These are phyloP conservation scores for Octonoba sinensis DNA, from an alignment of 2,888 invertebrate genomes.

Conservation along the genomic window DNA sequence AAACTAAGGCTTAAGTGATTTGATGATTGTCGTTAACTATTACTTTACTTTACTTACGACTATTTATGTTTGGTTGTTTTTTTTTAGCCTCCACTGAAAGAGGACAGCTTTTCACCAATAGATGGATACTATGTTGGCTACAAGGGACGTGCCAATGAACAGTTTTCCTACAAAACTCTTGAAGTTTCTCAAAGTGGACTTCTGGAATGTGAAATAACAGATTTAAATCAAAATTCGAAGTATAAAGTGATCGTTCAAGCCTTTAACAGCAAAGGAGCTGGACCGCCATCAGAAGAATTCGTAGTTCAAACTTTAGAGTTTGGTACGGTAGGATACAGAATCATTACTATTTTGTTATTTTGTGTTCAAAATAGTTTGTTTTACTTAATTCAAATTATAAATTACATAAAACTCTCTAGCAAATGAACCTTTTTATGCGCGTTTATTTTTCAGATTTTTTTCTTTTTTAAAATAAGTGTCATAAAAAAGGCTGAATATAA, in stretches of 20 bases:
- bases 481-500: too few species aligned
- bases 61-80: not conserved
- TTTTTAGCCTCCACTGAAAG: slow-evolving; percentile 42
- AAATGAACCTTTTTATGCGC: too few species aligned
- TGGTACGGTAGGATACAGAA: slow-evolving; percentile 54
- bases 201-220: slow-evolving; percentile 55
- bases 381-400: too few species aligned
- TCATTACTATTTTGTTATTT: too few species aligned
- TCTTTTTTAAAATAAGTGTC: too few species aligned
- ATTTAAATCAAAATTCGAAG: slow-evolving; percentile 42
- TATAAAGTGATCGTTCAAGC: slow-evolving; percentile 68
- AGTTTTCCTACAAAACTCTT: slow-evolving; percentile 69
- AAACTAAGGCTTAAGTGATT: not conserved
- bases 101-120: slow-evolving; percentile 33
- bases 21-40: too few species aligned
- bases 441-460: too few species aligned
- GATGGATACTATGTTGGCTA: slow-evolving; percentile 71
- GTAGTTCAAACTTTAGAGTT: slow-evolving; percentile 70
- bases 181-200: slow-evolving; percentile 46
- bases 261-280: slow-evolving; percentile 70
- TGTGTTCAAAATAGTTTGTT: too few species aligned
- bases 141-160: slow-evolving; percentile 68
- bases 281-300: slow-evolving; percentile 70
- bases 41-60: not conserved
- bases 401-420: too few species aligned